Percentiles rank a stretch among this genome's conserved stretches.
Conservation (phyloP, 2,888 invertebrate species). For the Tipula confusa region DNA sequence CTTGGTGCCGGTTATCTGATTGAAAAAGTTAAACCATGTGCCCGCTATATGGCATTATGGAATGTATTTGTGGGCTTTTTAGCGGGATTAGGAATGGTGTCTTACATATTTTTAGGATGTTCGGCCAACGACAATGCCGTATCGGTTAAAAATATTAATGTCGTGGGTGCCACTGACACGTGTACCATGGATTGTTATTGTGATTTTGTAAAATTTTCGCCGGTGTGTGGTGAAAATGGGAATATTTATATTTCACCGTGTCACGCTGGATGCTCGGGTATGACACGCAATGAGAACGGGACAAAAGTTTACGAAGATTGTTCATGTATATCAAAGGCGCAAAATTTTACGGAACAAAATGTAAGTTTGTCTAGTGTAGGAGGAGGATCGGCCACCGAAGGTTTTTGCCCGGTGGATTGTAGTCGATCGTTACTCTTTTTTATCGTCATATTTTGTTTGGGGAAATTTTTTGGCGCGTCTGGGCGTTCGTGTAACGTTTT, state of each 20-base stretch:
- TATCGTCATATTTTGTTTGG: slow-evolving; percentile 53
- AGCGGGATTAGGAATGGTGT: slow-evolving; percentile 55
- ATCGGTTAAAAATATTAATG: slow-evolving; percentile 34
- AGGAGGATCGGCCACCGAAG: slow-evolving; percentile 50
- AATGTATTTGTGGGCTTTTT: slow-evolving; percentile 53
- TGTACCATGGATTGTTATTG: slow-evolving; percentile 60
- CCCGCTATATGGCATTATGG: not conserved
- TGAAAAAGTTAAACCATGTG: not conserved
- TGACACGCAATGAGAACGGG: not conserved
- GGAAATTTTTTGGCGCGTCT: slow-evolving; percentile 59
- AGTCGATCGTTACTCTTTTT: slow-evolving; percentile 54
- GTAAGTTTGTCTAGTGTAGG: slow-evolving; percentile 38
- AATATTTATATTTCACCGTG: slow-evolving; percentile 65
- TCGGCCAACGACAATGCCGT: slow-evolving; percentile 44
- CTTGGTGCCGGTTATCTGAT: not conserved
- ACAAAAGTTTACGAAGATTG: slow-evolving; percentile 31
- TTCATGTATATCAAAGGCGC: not conserved
- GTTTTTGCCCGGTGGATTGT: slow-evolving; percentile 57
- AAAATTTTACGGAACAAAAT: not conserved
- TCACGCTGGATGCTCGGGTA: slow-evolving; percentile 60
- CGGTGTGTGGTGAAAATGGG: slow-evolving; percentile 57
- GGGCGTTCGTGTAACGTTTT: slow-evolving; percentile 60
- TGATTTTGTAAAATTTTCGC: slow-evolving; percentile 61
- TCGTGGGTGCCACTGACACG: slow-evolving; percentile 38
- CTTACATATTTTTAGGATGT: slow-evolving; percentile 58